Base-by-base conservation (phyloP, 2,888 invertebrate genomes). In the Leptinotarsa haldemani region DNA sequence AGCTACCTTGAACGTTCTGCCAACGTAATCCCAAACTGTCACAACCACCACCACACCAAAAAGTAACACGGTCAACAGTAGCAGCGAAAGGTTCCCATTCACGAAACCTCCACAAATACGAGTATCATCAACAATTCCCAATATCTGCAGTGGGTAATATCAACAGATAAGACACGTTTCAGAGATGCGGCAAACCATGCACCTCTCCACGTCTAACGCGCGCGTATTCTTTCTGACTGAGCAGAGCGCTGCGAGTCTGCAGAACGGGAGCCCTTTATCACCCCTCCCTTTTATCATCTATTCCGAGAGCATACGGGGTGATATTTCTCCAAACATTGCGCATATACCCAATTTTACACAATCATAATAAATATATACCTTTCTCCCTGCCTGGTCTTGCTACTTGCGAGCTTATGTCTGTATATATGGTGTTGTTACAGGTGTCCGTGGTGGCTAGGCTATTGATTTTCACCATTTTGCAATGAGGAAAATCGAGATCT, bases 281-380 rank as follows among this genome's bases (percentile, higher is more conserved):
- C 80, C 81, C 80, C 81, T 77, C 80, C 79, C 78, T 79, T 79
- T 77, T 68, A 56, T 56, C 68, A 52, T 68, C 68, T 68, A 68
- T 68, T 68, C 68, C 71, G 73, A 78, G 79, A 78, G 80, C 80
- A 80, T 80, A 80, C 80, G 79, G 78, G 81, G 80, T 80, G 80
- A 82, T 82, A 80, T 81, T 80, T 79, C 80, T 78, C 80, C 79
- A 81, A 81, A 82, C 80, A 79, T 80, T 81, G 82, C 81, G 82
- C 82, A 80, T 80, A 79, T 78, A 79, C 79, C 79, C 80, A 80
- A 82, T 81, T 82, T 80, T 79, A 78, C 77, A 77, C 77, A 80
- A 78, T 80, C 78, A 78, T 78, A 80, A 80, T 78, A 78, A 78
- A 80, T 80, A 78, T 74, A 79, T 77, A 77, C 75, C 78, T 78